Evolutionary conservation across 2,113 vertebrate species (phyloP), one percentile per base, ranked within the genome.

Genomic region (Cyphomyrus plagiostoma): DNA sequence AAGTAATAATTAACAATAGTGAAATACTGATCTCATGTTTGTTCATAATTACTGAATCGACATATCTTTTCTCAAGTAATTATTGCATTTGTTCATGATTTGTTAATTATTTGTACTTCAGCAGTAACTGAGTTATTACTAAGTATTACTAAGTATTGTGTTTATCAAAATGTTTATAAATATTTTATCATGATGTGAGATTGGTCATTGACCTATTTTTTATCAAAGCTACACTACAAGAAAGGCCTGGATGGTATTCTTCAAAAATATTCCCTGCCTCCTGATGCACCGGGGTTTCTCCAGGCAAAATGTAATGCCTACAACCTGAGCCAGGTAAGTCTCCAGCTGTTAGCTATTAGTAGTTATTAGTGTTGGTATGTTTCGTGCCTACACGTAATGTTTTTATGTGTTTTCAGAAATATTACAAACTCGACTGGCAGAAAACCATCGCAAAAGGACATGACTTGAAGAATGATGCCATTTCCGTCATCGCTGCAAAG

Each of bases 281-380:
- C 95, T 10, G 98, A 99, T 90, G 83, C 97, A 2, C 98, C 98
- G 0, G 96, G 97, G 92, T 96, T 99, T 56, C 93, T 98, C 8
- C 98, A 99, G 93, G 98, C 98, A 91, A 98, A 92, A 94, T 97
- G 97, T 46, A 99, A 99, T 17, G 97, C 98, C 90, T 99, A 98
- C 94, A 99, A 99, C 84, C 92, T 98, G 90, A 99, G 98, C 91
- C 93, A 99, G 90, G 98, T 99, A 93, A 89, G 95, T 92, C 5
- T 17, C 45, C 49, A 39, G 74, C 4, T 19, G 30, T 35, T 80
- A 39, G 74, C 15, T 39, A 19, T 80, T 80, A 42, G 74, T 7
- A 19, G 35, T 3, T 8, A 7, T 45, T 49, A 49, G 23, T n/a
- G 82, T 49, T 3, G 46, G 82, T 85, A n/a, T 11, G 82, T 85